Conservation (phyloP, 2,113 vertebrate genomes). For the Semnornis frantzii region DNA sequence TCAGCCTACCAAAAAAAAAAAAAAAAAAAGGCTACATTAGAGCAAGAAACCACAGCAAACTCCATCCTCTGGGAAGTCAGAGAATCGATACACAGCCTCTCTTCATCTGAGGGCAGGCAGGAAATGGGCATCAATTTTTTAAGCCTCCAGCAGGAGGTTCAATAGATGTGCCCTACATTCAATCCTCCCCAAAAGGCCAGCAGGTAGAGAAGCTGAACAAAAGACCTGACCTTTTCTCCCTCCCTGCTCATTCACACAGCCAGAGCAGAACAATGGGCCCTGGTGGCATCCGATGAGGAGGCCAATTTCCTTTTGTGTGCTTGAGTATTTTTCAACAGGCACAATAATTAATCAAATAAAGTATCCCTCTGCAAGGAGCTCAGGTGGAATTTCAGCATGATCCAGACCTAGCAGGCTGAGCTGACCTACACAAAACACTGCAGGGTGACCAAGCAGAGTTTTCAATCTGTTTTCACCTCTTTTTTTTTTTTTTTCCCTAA, state of each 20-base stretch:
- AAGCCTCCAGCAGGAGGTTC: conserved; percentile 36
- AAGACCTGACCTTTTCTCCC: conserved; percentile 32
- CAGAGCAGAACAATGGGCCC: conserved; percentile 8
- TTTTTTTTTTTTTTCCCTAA: too few relatives aligned
- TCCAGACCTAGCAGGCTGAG: not conserved
- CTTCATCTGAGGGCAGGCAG: not conserved
- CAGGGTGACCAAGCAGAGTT: not conserved
- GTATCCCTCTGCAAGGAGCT: conserved; percentile 19
- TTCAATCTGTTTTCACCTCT: not conserved
- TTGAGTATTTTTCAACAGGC: not conserved
- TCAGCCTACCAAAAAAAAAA: not conserved
- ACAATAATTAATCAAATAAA: conserved; percentile 52
- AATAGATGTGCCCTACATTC: conserved; percentile 35
- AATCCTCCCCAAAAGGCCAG: not conserved
- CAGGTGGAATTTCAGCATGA: conserved; percentile 59
- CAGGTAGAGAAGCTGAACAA: conserved; percentile 32
- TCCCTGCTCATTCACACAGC: not conserved
- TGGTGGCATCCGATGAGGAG: not conserved
- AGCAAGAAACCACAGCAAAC: not conserved
- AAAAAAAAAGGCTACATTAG: not conserved
- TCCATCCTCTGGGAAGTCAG: not conserved
- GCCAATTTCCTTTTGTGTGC: conserved; percentile 40
- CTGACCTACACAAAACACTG: not conserved
- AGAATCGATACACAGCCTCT: not conserved
- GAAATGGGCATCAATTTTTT: conserved; percentile 58